Evolutionary conservation across 1,140 invertebrate species (phyloP).

Genomic region (Maconellicoccus hirsutus): DNA sequence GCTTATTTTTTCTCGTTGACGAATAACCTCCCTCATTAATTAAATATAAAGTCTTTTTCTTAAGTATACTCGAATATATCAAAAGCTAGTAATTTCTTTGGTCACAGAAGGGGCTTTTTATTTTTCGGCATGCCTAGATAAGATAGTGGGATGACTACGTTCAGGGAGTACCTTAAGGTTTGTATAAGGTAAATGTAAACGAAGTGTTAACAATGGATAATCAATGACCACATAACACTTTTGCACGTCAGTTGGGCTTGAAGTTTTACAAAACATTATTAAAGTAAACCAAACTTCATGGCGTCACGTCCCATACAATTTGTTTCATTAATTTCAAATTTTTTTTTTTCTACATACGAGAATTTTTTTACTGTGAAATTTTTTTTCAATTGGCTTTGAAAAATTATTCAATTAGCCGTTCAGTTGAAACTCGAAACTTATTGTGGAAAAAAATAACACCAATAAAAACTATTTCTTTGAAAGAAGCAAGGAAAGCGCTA

Average conservation of each 20-base stretch:
- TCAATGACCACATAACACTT: slow-evolving; percentile 8
- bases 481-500: no score
- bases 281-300: background rate
- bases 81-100: background rate
- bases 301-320: background rate
- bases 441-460: no score
- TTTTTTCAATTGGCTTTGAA: no score
- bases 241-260: slow-evolving; percentile 1
- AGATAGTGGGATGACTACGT: background rate
- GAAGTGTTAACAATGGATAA: slow-evolving; percentile 9
- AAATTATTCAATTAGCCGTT: no score
- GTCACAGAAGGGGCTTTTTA: background rate
- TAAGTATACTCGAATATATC: background rate
- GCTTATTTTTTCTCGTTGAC: background rate
- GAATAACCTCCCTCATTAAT: background rate
- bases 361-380: background rate
- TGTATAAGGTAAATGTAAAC: slow-evolving; percentile 1
- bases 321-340: background rate
- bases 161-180: background rate
- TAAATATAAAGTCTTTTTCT: background rate
- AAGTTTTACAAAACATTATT: background rate
- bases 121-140: background rate
- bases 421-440: no score
- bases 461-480: no score
- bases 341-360: background rate